Evolutionary conservation across 1,140 invertebrate species (phyloP).

Genomic region (Rhopalosiphum maidis): DNA sequence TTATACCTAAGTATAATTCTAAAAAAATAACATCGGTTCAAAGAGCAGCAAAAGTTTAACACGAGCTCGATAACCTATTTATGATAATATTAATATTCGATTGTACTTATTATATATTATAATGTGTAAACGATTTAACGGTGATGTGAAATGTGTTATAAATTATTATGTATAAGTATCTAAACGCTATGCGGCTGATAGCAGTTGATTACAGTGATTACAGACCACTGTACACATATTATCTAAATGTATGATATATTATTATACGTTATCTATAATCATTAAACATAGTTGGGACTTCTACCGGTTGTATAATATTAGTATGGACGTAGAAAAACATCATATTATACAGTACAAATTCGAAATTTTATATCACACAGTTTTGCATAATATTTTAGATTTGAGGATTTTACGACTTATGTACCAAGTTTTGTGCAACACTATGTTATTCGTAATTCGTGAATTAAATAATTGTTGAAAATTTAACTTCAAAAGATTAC

Average conservation of each 20-base stretch:
- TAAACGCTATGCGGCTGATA: not conserved
- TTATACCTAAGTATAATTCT: not conserved
- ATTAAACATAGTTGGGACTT: too few species aligned
- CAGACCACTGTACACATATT: not conserved
- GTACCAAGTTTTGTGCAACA: too few species aligned
- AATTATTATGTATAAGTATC: not conserved
- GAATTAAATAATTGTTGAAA: too few species aligned
- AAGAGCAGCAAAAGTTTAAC: not conserved
- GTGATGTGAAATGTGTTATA: not conserved
- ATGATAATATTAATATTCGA: constrained; percentile 8
- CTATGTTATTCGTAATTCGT: too few species aligned
- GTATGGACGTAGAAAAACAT: too few species aligned
- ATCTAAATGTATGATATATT: not conserved
- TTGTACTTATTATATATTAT: not conserved
- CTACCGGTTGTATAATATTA: too few species aligned
- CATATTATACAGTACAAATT: too few species aligned
- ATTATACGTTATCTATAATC: not conserved
- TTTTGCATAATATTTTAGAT: too few species aligned
- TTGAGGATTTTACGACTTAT: too few species aligned
- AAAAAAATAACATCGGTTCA: constrained; percentile 19
- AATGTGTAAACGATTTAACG: not conserved
- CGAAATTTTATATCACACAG: too few species aligned
- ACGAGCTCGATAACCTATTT: not conserved
- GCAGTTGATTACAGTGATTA: not conserved
- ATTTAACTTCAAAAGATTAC: too few species aligned